Base-by-base conservation (phyloP, 2,797 vertebrate genomes). In the Myotis findleyi region DNA sequence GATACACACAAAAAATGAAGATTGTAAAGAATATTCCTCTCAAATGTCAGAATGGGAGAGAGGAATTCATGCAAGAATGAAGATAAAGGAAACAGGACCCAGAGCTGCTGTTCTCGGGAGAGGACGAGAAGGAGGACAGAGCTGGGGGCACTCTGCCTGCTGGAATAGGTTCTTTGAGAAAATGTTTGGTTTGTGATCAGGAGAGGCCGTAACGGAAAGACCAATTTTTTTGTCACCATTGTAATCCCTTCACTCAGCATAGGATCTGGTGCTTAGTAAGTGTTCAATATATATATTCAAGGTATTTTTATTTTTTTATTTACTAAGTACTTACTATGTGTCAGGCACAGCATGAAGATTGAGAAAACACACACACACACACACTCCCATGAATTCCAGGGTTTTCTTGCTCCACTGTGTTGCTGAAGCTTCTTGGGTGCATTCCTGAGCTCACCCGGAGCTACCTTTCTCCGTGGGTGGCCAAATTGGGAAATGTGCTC, bases 11-110 rank as follows among this genome's bases (percentile, higher is more conserved):
- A 83, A 86, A 51, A 76, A 76, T n/a, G 51, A 89, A 59, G 62
- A 72, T 51, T 83, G 44, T 68, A 49, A 90, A 59, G 59, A 87
- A 57, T 23, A 69, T 49, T 71, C 7, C 3, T 88, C 87, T 55
- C 17, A 64, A 64, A 73, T 21, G 9, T 87, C 47, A 79, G 21
- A 62, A 27, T 71, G 87, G 8, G 25, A 51, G 49, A 91, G 81
- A 91, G n/a, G 57, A 95, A 82, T 64, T 75, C 87, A 72, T 27
- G 33, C 30, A 79, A 91, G 49, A 79, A 85, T 66, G 53, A 21
- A 72, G n/a, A 27, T 30, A 47, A 75, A 41, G 12, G 57, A 20
- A 6, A 71, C 12, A 64, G 33, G 36, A 49, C 2, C 6, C 33
- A 33, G 36, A 49, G 23, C 7, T 18, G 9, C n/a, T 66, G 5